Conservation (phyloP, 2,797 vertebrate species). For the Vultur gryphus region DNA sequence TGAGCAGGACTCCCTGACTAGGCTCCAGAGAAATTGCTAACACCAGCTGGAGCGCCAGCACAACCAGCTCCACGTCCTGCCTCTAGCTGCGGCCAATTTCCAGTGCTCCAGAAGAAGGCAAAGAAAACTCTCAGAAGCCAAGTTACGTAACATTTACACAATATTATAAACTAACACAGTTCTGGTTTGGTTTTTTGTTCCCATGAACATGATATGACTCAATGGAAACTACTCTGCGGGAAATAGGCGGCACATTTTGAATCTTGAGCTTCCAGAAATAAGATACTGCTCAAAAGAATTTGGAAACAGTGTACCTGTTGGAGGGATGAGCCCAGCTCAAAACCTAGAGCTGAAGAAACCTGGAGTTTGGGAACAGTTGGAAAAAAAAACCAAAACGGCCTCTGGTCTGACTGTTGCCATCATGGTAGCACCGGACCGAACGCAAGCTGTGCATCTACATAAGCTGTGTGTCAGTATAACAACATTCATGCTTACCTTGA, state of each 20-base stretch:
- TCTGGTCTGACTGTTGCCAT: neutral
- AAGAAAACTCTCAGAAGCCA: slow-evolving; percentile 48
- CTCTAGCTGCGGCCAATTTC: neutral
- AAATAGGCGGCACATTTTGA: neutral
- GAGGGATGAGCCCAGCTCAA: neutral
- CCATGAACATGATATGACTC: slow-evolving; percentile 54
- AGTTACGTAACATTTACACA: slow-evolving; percentile 55
- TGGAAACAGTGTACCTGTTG: neutral
- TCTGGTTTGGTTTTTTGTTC: slow-evolving; percentile 51
- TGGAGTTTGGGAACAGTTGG: neutral
- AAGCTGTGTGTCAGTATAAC: neutral
- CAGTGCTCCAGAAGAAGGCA: slow-evolving; percentile 35
- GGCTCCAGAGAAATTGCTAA: slow-evolving; percentile 34
- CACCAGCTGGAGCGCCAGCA: neutral
- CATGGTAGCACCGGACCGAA: neutral
- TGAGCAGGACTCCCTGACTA: neutral
- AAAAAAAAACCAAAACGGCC: neutral
- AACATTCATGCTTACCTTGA: neutral
- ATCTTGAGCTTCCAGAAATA: slow-evolving; percentile 16
- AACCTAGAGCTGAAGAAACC: neutral
- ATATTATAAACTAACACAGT: slow-evolving; percentile 28
- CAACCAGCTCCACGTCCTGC: neutral
- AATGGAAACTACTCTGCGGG: slow-evolving; percentile 33
- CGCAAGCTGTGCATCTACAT: neutral
- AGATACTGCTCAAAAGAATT: neutral